Conservation (phyloP, 2,113 vertebrate species). For the Xiphias gladius region DNA sequence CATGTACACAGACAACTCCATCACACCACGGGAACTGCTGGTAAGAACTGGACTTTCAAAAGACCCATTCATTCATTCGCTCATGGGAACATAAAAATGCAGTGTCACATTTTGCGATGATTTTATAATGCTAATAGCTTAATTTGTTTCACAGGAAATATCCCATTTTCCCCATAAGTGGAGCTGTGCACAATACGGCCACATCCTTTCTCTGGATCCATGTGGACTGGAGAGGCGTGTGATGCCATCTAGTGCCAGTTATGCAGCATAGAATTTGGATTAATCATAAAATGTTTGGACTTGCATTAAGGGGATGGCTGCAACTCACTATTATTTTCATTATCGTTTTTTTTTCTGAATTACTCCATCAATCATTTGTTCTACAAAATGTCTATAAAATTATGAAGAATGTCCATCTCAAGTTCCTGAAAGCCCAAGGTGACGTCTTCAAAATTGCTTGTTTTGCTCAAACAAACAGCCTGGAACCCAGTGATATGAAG, state of each 20-base stretch:
- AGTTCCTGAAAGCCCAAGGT: background rate
- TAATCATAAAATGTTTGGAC: background rate
- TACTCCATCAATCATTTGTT: background rate
- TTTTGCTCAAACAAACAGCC: too few relatives aligned
- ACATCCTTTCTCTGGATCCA: slow-evolving; percentile 68
- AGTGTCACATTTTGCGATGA: slow-evolving; percentile 45
- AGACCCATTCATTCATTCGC: slow-evolving; percentile 44
- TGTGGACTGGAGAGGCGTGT: slow-evolving; percentile 64
- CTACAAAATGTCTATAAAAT: background rate
- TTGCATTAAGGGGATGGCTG: background rate
- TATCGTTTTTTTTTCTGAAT: background rate
- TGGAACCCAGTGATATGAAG: background rate
- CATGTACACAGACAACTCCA: slow-evolving; percentile 95
- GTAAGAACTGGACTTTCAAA: slow-evolving; percentile 83
- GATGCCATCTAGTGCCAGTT: slow-evolving; percentile 88
- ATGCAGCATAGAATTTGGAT: slow-evolving; percentile 63
- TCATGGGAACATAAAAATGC: slow-evolving; percentile 22
- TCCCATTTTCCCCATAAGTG: slow-evolving; percentile 66
- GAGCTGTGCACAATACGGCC: slow-evolving; percentile 56
- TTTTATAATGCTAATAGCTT: slow-evolving; percentile 51
- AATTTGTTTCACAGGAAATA: slow-evolving; percentile 70
- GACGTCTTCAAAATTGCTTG: background rate
- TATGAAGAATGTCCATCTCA: background rate
- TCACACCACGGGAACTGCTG: slow-evolving; percentile 93
- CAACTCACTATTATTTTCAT: background rate